phyloP scores from a whole-genome alignment of 2,888 invertebrate species.

The Sceliomorpha sp. region DNA sequence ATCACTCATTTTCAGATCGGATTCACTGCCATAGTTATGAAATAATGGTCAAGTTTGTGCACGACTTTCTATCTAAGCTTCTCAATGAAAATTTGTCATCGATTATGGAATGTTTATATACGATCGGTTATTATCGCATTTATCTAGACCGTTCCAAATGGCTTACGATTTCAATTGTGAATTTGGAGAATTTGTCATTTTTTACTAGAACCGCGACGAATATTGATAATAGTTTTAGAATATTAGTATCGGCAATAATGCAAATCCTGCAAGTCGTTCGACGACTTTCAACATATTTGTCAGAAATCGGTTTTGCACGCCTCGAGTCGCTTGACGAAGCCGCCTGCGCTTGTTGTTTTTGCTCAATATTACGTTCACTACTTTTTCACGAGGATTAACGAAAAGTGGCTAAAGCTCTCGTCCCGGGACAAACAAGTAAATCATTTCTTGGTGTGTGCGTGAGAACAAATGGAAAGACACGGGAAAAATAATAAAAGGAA shows the following conservation, averaged over 20 bases:
- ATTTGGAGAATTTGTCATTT: not conserved
- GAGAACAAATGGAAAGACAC: constrained; percentile 56
- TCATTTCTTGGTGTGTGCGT: constrained; percentile 66
- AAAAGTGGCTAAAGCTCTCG: constrained; percentile 65
- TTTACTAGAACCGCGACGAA: no score
- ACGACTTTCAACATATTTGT: no score
- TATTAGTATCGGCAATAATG: no score
- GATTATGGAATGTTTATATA: not conserved
- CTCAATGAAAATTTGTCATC: constrained; percentile 44
- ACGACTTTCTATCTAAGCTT: constrained; percentile 30
- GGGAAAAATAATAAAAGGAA: constrained; percentile 46
- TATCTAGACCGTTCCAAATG: not conserved
- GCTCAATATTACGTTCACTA: constrained; percentile 16
- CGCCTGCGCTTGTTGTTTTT: no score
- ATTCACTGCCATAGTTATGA: constrained; percentile 68
- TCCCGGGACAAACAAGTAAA: constrained; percentile 63
- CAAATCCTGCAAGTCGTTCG: no score
- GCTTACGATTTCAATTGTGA: constrained; percentile 2
- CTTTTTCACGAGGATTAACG: constrained; percentile 35
- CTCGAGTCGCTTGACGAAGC: no score
- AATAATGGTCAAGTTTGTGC: constrained; percentile 44
- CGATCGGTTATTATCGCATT: constrained; percentile 2
- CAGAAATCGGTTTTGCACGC: no score
- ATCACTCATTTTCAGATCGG: constrained; percentile 44
- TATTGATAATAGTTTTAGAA: no score